These are phyloP conservation scores for Dendrolimus pini DNA, from an alignment of 2,888 invertebrate genomes.

Conservation along the genomic window DNA sequence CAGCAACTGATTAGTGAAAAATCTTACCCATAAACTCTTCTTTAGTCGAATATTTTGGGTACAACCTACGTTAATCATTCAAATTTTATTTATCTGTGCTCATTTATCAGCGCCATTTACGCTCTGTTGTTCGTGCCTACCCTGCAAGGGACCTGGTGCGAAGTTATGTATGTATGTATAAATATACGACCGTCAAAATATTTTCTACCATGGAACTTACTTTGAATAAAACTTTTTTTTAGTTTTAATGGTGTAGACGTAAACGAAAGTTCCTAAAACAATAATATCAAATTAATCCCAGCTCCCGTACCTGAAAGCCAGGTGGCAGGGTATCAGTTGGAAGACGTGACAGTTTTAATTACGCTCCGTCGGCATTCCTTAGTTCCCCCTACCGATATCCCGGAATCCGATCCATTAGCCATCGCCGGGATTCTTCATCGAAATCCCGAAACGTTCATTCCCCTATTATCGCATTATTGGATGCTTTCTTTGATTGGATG, in stretches of 20 bases:
- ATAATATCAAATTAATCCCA: neutral
- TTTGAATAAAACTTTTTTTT: neutral
- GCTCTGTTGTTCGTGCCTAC: too few relatives aligned
- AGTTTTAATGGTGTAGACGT: neutral
- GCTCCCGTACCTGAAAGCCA: slow-evolving; percentile 31
- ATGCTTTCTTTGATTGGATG: slow-evolving; percentile 24
- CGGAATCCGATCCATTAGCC: slow-evolving; percentile 61
- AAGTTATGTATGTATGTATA: too few relatives aligned
- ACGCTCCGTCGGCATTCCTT: slow-evolving; percentile 57
- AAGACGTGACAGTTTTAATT: slow-evolving; percentile 63
- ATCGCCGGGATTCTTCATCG: slow-evolving; percentile 40
- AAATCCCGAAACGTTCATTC: slow-evolving; percentile 24
- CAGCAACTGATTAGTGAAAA: too few relatives aligned
- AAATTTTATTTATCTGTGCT: too few relatives aligned
- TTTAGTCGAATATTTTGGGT: too few relatives aligned
- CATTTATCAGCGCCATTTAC: too few relatives aligned
- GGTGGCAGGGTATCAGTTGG: slow-evolving; percentile 49
- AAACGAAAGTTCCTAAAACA: too few relatives aligned
- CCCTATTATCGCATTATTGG: slow-evolving; percentile 23
- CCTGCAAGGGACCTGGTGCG: too few relatives aligned
- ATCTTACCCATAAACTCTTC: too few relatives aligned
- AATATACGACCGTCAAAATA: neutral
- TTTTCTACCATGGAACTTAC: neutral
- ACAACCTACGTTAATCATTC: too few relatives aligned
- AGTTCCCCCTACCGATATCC: slow-evolving; percentile 24